Conservation (phyloP, 2,797 vertebrate genomes). For the Melanotaenia trifasciata region DNA sequence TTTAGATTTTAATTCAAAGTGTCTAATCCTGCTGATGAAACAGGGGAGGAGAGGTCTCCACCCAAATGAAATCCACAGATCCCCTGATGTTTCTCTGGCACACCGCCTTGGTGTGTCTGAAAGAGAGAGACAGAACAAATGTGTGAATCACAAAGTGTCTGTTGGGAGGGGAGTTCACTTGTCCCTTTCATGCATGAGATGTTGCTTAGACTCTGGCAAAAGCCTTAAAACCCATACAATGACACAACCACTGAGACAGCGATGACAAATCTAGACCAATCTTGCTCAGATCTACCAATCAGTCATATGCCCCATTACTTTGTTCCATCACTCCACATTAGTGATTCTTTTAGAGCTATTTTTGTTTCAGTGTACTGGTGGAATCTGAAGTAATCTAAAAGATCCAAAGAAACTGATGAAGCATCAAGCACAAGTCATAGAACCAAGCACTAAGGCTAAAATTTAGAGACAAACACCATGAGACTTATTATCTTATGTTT, state of each 20-base stretch:
- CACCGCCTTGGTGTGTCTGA: slow-evolving; percentile 23
- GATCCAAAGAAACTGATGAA: neutral
- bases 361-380: slow-evolving; percentile 26
- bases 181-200: slow-evolving; percentile 30
- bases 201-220: slow-evolving; percentile 20
- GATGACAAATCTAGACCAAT: neutral
- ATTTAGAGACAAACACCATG: neutral
- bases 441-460: neutral
- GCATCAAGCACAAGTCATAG: slow-evolving; percentile 8
- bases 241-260: slow-evolving; percentile 18
- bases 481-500: neutral
- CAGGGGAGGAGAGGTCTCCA: slow-evolving; percentile 29
- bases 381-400: slow-evolving; percentile 22
- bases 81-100: slow-evolving; percentile 36
- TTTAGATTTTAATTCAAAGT: slow-evolving; percentile 40
- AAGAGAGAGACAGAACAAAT: slow-evolving; percentile 13
- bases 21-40: slow-evolving; percentile 55
- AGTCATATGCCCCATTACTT: slow-evolving; percentile 18
- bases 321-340: slow-evolving; percentile 31
- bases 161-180: slow-evolving; percentile 11
- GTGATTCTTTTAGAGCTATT: slow-evolving; percentile 48
- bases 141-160: slow-evolving; percentile 10
- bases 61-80: slow-evolving; percentile 27
- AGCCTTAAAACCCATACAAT: slow-evolving; percentile 7
- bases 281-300: neutral